Evolutionary conservation across 1,140 invertebrate species (phyloP), one percentile per base, ranked within the genome.

Genomic region (Melitaea cinxia): DNA sequence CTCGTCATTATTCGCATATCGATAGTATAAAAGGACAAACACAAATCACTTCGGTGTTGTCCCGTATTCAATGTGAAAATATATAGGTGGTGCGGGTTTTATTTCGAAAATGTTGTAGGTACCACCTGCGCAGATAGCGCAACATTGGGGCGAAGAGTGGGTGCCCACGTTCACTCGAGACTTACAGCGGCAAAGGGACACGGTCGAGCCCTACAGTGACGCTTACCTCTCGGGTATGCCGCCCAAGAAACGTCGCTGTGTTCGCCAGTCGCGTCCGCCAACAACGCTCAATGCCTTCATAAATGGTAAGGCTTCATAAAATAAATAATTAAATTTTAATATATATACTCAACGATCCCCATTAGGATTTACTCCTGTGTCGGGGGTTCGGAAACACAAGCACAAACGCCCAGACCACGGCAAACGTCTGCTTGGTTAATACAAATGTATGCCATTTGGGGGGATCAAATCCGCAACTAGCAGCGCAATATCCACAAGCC

Each of bases 221-320:
- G 83, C 78, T 1, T 88, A 88, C 54, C 71, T 88, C 0, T 65
- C 80, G 0, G 84, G 84, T 3, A 87, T 88, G 84, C 80, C 85
- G 24, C 72, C 82, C 0, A 75, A 82, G 42, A 83, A 86, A 52
- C 84, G 85, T 4, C 73, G 84, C 5, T 83, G 83, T 45, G 64
- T 87, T 17, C 72, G 83, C 4, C 73, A 80, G 19, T 15, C 68
- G 0, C 66, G 82, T 1, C 80, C 83, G 17, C 61, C 80, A 0
- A 72, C 76, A 0, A 80, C 70, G 0, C 69, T 83, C 1, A 68
- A 74, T 12, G 76, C 58, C 0, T 74, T 85, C 33, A 78, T 85
- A 35, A 69, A 75, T 42, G 80, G 81, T 21, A 5, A 17, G 6
- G 1, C 12, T 14, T 37, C 5, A 12, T 37, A 37, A 14, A 37